Base-by-base conservation (phyloP, 1,140 invertebrate species). In the Drosophila arawakana region DNA sequence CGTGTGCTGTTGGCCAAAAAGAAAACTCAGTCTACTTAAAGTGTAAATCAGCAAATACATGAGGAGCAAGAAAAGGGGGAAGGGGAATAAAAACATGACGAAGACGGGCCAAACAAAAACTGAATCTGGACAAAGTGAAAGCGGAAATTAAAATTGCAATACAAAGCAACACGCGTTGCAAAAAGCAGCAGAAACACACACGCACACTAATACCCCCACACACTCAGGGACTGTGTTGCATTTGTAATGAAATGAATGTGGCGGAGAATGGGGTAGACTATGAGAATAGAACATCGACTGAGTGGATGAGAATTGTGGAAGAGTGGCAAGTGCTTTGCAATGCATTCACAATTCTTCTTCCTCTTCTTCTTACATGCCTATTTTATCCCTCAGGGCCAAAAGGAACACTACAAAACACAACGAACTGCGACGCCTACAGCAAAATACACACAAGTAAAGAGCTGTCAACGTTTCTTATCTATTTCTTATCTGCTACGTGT, bases 81-180 rank as follows among this genome's bases (percentile, higher is more conserved):
- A 10, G 7, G 34, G 0, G 1, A 3, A n/a, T 13, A 37, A 25
- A 5, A 35, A 37, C 11, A 13, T 35, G 21, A 50, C 57, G 68
- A 30, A 30, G 25, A 59, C 67, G 57, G 71, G 44, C 73, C 73
- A 65, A 78, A 76, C 54, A 83, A 80, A 62, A 80, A 88, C 66
- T 66, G 80, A 88, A 86, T 86, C 84, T 83, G 89, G 83, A 88
- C 83, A 88, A 89, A 88, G 83, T 88, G 77, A 88, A 89, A 89
- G 83, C 83, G 83, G 83, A 88, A 88, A 88, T 88, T 88, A 88
- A 88, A 88, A 88, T 89, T 88, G 84, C 84, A 89, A 74, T 89
- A 89, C 83, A 89, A 88, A 89, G 69, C 52, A 71, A 47, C 55
- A 41, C 49, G 46, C 58, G 47, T 44, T 39, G 43, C 37, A 71